Evolutionary conservation across 2,888 invertebrate genomes (phyloP), one percentile per base, ranked within the genome.

Genomic region (Cremastinae sp.): DNA sequence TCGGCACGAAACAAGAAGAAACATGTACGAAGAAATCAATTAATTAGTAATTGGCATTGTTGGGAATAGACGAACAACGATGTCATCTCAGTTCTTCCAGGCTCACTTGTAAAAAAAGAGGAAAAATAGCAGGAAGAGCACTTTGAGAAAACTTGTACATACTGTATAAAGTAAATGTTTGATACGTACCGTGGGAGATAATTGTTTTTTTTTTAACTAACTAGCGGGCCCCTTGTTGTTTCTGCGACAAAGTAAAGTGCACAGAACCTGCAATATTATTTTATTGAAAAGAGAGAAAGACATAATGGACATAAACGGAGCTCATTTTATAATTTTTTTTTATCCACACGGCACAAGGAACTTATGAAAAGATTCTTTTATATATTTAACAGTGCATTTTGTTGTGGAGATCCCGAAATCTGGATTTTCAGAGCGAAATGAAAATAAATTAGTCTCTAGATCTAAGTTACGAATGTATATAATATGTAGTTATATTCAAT

Each of bases 91-190:
- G 43, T 61, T 47, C 18, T 62, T 54, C 41, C 49, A 8, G 38
- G 45, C 56, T 61, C 43, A 34, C 62, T 68, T 72, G 66, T 58
- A 58, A 72, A 51, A 64, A 38, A 53, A 4, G 41, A 68, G 20
- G 28, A 36, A 59, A 72, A 72, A 34, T 69, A 62, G 38, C 72
- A 70, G 65, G 71, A 78, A 71, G 56, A 5, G 74, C 73, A 74
- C 68, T 68, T 75, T 75, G 70, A 75, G 78, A 77, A 82, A 70
- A 79, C 74, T 81, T 88, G 88, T 88, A 88, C 84, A 88, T 88
- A 88, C 81, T 88, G 88, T 88, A 88, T 86, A 88, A 88, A 88
- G 87, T 73, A 81, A 83, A 80, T 88, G 87, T 86, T 88, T 84
- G 79, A 84, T 86, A 88, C 85, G 83, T 74, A 78, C 83, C 84